Evolutionary conservation across 2,797 vertebrate genomes (phyloP).

Genomic region (Columba guinea): DNA sequence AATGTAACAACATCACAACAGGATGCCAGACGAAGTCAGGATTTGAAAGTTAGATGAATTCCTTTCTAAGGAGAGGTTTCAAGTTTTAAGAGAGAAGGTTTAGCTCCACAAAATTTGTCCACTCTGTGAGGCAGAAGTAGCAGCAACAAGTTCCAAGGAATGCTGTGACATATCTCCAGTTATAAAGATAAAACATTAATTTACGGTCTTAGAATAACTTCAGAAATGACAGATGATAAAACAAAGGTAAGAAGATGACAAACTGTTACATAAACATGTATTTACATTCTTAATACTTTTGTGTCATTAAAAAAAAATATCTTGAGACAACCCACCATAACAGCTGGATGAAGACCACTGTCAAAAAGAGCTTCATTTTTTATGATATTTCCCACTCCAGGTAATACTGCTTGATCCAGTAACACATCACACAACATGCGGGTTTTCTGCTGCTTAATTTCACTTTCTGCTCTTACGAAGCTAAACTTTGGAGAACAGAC

Average conservation of each 20-base stretch:
- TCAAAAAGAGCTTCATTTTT: constrained; percentile 96
- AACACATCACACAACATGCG: constrained; percentile 93
- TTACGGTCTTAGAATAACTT: not conserved
- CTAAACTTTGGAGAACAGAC: constrained; percentile 90
- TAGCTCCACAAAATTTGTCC: not conserved
- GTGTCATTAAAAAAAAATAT: not conserved
- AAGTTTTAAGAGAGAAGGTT: not conserved
- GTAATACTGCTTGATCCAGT: constrained; percentile 90
- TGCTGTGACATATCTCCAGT: not conserved
- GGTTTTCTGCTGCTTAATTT: constrained; percentile 78
- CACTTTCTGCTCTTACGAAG: constrained; percentile 79
- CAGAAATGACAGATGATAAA: not conserved
- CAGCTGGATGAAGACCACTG: constrained; percentile 87
- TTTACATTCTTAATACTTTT: not conserved
- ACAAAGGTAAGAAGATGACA: not conserved
- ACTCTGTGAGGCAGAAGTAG: not conserved
- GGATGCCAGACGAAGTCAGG: not conserved
- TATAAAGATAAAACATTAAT: not conserved
- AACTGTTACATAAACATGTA: not conserved
- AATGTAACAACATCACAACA: not conserved
- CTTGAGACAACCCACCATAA: constrained; percentile 79
- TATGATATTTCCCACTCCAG: constrained; percentile 97
- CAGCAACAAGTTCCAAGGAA: not conserved
- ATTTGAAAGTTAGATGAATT: not conserved
- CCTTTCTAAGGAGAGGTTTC: not conserved